Evolutionary conservation across 64 coral and sea anemone species (phyloP).

Genomic region (Montipora foliosa): DNA sequence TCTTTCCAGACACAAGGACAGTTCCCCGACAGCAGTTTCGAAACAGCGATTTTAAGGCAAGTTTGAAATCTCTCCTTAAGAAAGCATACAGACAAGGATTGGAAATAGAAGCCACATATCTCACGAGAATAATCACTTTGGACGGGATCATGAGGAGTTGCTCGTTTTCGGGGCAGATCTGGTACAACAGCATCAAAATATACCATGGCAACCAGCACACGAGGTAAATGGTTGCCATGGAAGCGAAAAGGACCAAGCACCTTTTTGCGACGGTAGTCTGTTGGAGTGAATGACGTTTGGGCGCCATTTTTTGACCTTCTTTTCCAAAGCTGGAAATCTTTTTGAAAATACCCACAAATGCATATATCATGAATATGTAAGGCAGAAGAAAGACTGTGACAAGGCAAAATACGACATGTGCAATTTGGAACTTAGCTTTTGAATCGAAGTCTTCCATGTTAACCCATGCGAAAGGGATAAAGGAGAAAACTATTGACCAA

Average conservation of each 20-base stretch:
- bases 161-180: background rate
- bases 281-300: background rate
- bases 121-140: constrained; percentile 44
- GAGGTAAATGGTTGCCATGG: constrained; percentile 34
- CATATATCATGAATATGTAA: constrained; percentile 37
- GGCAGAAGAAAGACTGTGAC: constrained; percentile 26
- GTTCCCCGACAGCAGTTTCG: background rate
- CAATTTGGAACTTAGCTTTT: background rate
- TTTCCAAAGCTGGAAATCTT: background rate
- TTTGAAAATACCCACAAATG: constrained; percentile 24
- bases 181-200: constrained; percentile 7
- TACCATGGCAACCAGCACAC: constrained; percentile 42
- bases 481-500: background rate
- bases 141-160: background rate
- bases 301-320: background rate
- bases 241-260: constrained; percentile 22
- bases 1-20: background rate
- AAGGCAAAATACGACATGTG: constrained; percentile 12
- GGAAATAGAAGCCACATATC: constrained; percentile 41
- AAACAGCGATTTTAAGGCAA: constrained; percentile 19
- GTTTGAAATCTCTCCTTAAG: constrained; percentile 71
- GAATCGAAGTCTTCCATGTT: background rate
- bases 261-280: constrained; percentile 5
- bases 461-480: background rate
- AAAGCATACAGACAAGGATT: constrained; percentile 65